These are phyloP conservation scores for Portevinia maculata DNA, from an alignment of 2,888 invertebrate species.

Conservation along the genomic window DNA sequence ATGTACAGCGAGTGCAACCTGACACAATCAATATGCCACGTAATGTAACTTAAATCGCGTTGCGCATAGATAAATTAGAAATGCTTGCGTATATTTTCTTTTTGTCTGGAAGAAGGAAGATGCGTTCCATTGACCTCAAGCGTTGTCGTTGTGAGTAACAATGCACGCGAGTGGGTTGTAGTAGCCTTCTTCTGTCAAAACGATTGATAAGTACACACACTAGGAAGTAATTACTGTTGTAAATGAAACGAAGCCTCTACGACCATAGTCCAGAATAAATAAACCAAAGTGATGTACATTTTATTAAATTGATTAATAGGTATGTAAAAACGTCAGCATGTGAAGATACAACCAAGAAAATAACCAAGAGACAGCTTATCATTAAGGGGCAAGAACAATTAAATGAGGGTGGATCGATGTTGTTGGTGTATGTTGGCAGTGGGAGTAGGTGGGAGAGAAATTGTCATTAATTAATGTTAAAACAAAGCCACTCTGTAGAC, in stretches of 20 bases:
- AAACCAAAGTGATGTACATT: conserved; percentile 46
- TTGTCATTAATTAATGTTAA: conserved; percentile 55
- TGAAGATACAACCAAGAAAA: conserved; percentile 26
- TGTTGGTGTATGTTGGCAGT: conserved; percentile 38
- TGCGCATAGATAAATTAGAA: conserved; percentile 44
- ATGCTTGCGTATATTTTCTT: conserved; percentile 6
- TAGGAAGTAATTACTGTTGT: conserved; percentile 56
- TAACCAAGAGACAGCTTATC: conserved; percentile 37
- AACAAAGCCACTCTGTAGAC: conserved; percentile 57
- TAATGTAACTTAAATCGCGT: conserved; percentile 42
- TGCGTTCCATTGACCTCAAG: conserved; percentile 63
- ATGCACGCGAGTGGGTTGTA: conserved; percentile 42
- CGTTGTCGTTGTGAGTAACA: conserved; percentile 6
- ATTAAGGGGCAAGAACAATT: conserved; percentile 56
- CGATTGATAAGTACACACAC: conserved; percentile 54
- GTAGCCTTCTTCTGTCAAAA: conserved; percentile 61
- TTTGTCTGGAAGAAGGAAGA: conserved; percentile 26
- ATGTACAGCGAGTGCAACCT: conserved; percentile 2
- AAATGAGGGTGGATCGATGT: conserved; percentile 59
- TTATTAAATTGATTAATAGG: conserved; percentile 59
- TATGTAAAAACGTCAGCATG: not conserved
- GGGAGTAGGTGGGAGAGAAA: conserved; percentile 36
- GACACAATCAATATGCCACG: conserved; percentile 53
- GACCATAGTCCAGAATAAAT: conserved; percentile 26
- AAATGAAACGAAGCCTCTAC: conserved; percentile 47